phyloP scores from a whole-genome alignment of 2,113 vertebrate species.

The Turnix velox region DNA sequence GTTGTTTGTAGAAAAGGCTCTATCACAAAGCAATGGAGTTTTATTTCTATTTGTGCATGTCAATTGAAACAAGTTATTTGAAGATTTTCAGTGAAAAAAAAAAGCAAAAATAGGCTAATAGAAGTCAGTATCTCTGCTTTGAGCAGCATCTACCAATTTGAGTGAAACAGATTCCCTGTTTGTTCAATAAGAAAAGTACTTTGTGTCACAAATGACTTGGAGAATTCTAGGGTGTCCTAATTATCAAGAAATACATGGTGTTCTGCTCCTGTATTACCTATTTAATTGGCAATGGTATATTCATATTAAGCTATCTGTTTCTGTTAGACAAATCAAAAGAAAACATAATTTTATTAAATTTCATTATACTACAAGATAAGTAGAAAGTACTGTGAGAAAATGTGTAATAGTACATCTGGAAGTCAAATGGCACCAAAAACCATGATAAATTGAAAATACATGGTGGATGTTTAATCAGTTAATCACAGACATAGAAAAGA shows the following conservation, averaged over 20 bases:
- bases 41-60: not conserved
- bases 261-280: not conserved
- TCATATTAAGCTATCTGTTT: not conserved
- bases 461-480: not conserved
- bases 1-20: not conserved
- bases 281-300: not conserved
- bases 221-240: not conserved
- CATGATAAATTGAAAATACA: not conserved
- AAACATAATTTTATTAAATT: not conserved
- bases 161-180: not conserved
- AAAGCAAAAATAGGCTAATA: slow-evolving; percentile 26
- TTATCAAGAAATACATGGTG: not conserved
- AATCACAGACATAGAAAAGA: not conserved
- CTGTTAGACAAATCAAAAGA: not conserved
- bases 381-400: not conserved
- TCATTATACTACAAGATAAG: not conserved
- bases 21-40: not conserved
- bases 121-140: slow-evolving; percentile 33
- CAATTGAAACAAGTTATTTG: slow-evolving; percentile 19
- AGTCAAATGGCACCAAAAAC: not conserved
- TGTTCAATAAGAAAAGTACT: not conserved
- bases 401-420: not conserved
- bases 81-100: not conserved
- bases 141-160: slow-evolving; percentile 8
- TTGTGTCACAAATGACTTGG: slow-evolving; percentile 6